Percentiles rank a stretch among this genome's conserved stretches.
These are phyloP conservation scores for Lophura nycthemera DNA, from an alignment of 2,113 vertebrate genomes.

Conservation along the genomic window DNA sequence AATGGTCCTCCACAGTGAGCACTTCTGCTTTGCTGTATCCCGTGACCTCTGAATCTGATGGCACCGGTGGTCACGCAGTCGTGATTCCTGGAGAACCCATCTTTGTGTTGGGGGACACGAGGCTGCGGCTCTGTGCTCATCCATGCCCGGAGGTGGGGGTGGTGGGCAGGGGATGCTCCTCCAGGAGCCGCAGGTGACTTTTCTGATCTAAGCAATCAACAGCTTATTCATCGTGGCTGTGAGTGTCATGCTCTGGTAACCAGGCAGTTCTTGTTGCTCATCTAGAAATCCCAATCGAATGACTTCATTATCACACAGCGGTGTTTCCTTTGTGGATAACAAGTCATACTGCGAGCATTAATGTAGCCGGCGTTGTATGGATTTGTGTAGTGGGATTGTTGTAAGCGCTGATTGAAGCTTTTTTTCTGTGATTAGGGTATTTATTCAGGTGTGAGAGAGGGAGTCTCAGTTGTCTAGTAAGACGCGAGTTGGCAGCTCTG, in stretches of 20 bases:
- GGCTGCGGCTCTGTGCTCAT: not conserved
- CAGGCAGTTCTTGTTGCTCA: conserved; percentile 49
- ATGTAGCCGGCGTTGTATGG: not conserved
- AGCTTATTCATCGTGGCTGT: not conserved
- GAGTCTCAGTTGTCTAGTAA: not conserved
- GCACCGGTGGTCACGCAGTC: fast-evolving
- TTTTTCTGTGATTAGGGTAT: conserved; percentile 15
- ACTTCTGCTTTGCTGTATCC: not conserved
- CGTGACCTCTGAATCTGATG: fast-evolving
- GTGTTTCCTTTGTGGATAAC: conserved; percentile 62
- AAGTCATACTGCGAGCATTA: conserved; percentile 23
- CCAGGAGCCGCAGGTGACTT: not conserved
- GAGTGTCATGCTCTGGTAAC: conserved; percentile 39
- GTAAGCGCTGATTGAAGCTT: conserved; percentile 40
- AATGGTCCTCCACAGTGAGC: not conserved
- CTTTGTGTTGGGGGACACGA: not conserved
- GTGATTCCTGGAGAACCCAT: not conserved
- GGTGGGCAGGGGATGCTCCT: not conserved
- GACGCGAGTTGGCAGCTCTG: not conserved
- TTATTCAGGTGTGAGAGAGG: conserved; percentile 36
- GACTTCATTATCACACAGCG: conserved; percentile 55
- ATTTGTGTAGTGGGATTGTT: conserved; percentile 34
- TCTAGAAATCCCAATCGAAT: conserved; percentile 49
- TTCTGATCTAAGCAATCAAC: not conserved
- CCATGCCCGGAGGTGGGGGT: fast-evolving